Evolutionary conservation across 2,797 vertebrate species (phyloP).

Genomic region (Geotrypetes seraphini): DNA sequence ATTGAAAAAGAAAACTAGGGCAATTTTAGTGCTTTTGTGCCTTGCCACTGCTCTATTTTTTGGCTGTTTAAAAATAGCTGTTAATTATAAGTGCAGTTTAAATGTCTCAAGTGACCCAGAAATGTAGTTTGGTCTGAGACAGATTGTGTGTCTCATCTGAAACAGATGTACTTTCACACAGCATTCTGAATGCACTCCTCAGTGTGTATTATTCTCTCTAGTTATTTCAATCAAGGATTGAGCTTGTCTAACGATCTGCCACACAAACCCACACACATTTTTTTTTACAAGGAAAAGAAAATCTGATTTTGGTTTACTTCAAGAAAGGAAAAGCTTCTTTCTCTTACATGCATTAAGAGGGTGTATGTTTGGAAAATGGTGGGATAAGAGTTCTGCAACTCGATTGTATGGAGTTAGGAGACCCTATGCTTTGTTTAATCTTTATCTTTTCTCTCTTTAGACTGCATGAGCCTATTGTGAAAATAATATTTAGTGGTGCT

Average conservation of each 20-base stretch:
- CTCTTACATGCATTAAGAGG: neutral
- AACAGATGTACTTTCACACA: constrained; percentile 61
- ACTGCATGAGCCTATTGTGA: constrained; percentile 6
- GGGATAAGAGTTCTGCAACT: constrained; percentile 20
- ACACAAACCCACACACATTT: constrained; percentile 31
- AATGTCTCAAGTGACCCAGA: constrained; percentile 99
- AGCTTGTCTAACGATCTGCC: constrained; percentile 34
- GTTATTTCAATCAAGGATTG: constrained; percentile 50
- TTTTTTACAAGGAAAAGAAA: constrained; percentile 34
- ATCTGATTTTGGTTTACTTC: constrained; percentile 23
- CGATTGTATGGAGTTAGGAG: constrained; percentile 9
- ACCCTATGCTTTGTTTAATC: constrained; percentile 20
- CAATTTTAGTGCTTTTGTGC: constrained; percentile 99
- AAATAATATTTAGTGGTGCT: constrained; percentile 18
- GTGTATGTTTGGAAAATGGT: constrained; percentile 15
- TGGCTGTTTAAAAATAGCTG: constrained; percentile 99
- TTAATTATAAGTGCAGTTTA: constrained; percentile 99
- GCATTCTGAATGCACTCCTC: constrained; percentile 44
- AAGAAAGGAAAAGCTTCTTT: constrained; percentile 29
- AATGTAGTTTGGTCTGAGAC: constrained; percentile 95
- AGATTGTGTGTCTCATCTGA: constrained; percentile 81
- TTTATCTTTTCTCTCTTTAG: constrained; percentile 15
- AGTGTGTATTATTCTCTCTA: constrained; percentile 39
- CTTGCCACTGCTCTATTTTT: constrained; percentile 97
- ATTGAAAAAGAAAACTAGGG: constrained; percentile 99